Base-by-base conservation (phyloP, 2,797 vertebrate genomes). In the Chromis chromis region DNA sequence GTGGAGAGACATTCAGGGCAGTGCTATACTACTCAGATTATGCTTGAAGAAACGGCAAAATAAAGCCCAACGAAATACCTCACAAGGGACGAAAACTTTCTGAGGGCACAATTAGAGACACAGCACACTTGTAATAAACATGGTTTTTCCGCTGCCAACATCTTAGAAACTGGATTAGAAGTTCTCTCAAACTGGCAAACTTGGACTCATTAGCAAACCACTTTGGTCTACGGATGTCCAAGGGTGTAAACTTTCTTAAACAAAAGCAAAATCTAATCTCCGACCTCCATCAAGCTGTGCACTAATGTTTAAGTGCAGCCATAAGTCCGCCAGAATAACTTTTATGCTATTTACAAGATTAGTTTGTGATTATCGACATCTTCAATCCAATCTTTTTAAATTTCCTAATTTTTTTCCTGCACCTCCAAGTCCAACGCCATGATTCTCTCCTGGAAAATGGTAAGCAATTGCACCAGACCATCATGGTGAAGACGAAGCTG, bases 101-200 rank as follows among this genome's bases (percentile, higher is more conserved):
- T 49, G 39, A 73, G 65, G 73, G 70, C 52, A 65, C 69, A 81
- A 76, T 83, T 76, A 74, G n/a, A 80, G 53, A 46, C 36, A 42
- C 46, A 65, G 44, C 70, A 65, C 42, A 28, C 16, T 0, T 17
- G 14, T 12, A 22, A 59, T 25, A 60, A 74, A 49, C 24, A 63
- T 2, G 0, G 44, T 46, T 46, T n/a, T 46, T 46, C 7, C 7
- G 6, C 19, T n/a, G 44, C 17, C 19, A 46, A 17, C 44, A 46
- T 46, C 19, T 46, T 8, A 46, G 44, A 19, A 19, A 46, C 17
- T 46, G 44, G 44, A 46, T 19, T 46, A 16, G 14, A 42, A 17
- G 40, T 17, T 42, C 40, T 42, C 40, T 16, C 40, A 46, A 46
- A 17, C 40, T 42, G 40, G 40, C 4, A 42, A 42, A 42, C 40